Evolutionary conservation across 1,140 invertebrate species (phyloP).

Genomic region (Leptopilina boulardi): DNA sequence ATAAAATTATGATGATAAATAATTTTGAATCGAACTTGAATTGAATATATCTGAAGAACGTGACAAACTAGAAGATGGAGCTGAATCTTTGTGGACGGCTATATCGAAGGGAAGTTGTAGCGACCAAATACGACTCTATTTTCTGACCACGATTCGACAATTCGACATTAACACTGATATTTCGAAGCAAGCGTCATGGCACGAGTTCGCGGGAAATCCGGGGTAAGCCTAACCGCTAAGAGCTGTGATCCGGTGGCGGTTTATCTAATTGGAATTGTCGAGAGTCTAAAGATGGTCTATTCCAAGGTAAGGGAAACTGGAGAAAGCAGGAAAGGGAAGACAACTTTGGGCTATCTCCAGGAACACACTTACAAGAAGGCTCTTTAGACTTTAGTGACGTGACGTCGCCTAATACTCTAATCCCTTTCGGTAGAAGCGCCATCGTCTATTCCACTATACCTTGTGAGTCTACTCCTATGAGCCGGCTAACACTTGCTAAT

Average conservation of each 20-base stretch:
- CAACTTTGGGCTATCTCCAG: conserved; percentile 74
- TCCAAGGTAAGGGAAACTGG: conserved; percentile 35
- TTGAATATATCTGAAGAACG: not conserved
- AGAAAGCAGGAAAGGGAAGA: conserved; percentile 56
- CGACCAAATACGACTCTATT: conserved; percentile 17
- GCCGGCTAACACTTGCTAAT: conserved; percentile 67
- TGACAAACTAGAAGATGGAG: not conserved
- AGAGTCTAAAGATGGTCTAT: conserved; percentile 55
- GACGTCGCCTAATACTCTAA: conserved; percentile 76
- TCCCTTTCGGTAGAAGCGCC: conserved; percentile 61
- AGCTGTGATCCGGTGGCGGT: conserved; percentile 71
- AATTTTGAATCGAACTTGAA: no score
- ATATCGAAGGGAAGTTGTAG: not conserved
- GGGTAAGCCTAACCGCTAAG: conserved; percentile 67
- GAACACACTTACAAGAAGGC: conserved; percentile 71
- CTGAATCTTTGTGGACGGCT: not conserved
- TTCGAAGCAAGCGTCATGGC: conserved; percentile 48
- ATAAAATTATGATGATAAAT: no score
- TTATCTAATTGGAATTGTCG: conserved; percentile 76
- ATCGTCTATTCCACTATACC: conserved; percentile 60
- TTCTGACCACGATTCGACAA: conserved; percentile 47
- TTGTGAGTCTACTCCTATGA: conserved; percentile 59
- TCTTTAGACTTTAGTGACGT: conserved; percentile 75
- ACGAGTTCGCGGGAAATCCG: conserved; percentile 52
- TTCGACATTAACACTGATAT: conserved; percentile 63